Base-by-base conservation (phyloP, 1,140 invertebrate genomes). In the Leguminivora glycinivorella region DNA sequence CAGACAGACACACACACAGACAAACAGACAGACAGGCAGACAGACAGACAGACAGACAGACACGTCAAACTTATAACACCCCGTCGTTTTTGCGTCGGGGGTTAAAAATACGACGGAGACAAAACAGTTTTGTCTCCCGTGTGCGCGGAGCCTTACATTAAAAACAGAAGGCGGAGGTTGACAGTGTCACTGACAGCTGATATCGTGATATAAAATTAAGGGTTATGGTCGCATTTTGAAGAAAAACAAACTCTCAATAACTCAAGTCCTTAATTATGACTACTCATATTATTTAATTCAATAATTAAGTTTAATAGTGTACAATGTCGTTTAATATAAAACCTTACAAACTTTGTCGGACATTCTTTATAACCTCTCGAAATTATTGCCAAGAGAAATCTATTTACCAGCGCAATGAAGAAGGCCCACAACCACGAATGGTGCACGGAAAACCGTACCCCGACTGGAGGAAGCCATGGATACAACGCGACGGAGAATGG, bases 391-490 rank as follows among this genome's bases (percentile, higher is more conserved):
- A 90, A 73, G 70, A 83, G n/a, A 91, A 89, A 71, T 85, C 84
- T 9, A 81, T 84, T 72, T 90, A 91, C 71, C 78, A 91, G 40
- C 76, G 76, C 67, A 60, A 87, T 74, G 89, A 91, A 79, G 86
- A 83, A 71, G 87, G 86, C 19, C 70, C 66, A 63, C 80, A 83
- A 67, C 81, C 85, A 29, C 82, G 85, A 14, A 79, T 74, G 70
- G 83, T 91, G 1, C 72, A 84, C 67, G 90, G 87, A 1, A 68
- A 85, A 70, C 70, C 66, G 9, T 90, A 89, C 71, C 83, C 85
- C 19, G 86, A 90, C 70, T 90, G 89, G 90, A 73, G 88, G 19
- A 86, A 81, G 66, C 87, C 84, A 0, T 91, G 87, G 88, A 81
- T 83, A 34, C 70, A 90, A 68, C 74, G 87, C 34, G 79, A 85